Conservation (phyloP, 1,140 invertebrate genomes). For the Heliconius himera region DNA sequence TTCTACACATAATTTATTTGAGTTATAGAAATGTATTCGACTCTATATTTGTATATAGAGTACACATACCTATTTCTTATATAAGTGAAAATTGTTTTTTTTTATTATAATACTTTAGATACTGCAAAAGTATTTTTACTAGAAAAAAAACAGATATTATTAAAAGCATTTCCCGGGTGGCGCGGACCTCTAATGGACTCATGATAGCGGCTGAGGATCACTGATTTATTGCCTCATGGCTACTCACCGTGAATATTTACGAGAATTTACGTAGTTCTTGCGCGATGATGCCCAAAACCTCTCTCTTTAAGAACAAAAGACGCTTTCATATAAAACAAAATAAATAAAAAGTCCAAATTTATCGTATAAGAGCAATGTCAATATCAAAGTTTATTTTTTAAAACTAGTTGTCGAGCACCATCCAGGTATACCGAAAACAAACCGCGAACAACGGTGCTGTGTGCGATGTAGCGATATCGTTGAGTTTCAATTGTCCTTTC, state of each 20-base stretch:
- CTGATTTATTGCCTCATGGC: constrained; percentile 66
- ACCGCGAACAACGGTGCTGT: constrained; percentile 48
- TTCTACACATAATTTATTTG: too few relatives aligned
- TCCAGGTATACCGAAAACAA: constrained; percentile 53
- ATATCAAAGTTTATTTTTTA: constrained; percentile 53
- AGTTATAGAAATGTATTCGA: too few relatives aligned
- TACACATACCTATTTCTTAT: too few relatives aligned
- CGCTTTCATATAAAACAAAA: background rate
- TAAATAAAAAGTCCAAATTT: background rate
- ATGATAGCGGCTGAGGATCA: constrained; percentile 58
- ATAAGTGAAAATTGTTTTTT: background rate
- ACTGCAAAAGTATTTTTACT: background rate
- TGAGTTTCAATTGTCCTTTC: constrained; percentile 73
- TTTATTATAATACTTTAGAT: background rate
- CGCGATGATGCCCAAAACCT: constrained; percentile 22
- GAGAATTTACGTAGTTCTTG: constrained; percentile 58
- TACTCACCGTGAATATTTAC: constrained; percentile 68
- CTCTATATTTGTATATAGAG: too few relatives aligned
- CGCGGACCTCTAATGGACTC: constrained; percentile 58
- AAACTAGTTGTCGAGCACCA: constrained; percentile 59
- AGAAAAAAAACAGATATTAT: background rate
- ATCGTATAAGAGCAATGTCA: constrained; percentile 32
- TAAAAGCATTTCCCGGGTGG: constrained; percentile 23
- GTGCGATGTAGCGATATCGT: constrained; percentile 48
- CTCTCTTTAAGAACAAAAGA: background rate